Evolutionary conservation across 2,797 vertebrate genomes (phyloP).

Genomic region (Phalloptychus januarius): DNA sequence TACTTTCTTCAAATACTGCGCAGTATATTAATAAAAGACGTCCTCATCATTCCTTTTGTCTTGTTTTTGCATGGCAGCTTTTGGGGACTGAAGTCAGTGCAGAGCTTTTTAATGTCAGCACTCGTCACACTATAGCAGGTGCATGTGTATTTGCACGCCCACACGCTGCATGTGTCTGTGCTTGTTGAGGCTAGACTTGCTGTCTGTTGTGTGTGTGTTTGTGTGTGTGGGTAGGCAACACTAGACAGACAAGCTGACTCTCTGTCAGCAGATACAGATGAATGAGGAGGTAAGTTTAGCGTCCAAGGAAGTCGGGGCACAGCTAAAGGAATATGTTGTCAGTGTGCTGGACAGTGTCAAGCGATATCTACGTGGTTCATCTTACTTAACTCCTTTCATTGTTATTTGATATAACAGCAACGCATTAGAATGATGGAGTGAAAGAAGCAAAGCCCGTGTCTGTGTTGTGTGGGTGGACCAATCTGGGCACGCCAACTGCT

Average conservation of each 20-base stretch:
- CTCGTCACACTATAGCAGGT: constrained; percentile 60
- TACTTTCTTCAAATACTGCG: background rate
- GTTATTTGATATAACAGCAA: constrained; percentile 30
- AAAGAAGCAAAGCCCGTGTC: constrained; percentile 56
- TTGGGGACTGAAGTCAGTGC: constrained; percentile 50
- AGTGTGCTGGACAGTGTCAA: constrained; percentile 5
- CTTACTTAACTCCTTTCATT: constrained; percentile 20
- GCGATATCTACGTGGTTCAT: constrained; percentile 4
- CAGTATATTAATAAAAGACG: background rate
- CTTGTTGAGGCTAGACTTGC: constrained; percentile 54
- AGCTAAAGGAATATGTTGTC: constrained; percentile 30
- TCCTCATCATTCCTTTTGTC: background rate
- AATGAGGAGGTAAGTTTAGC: constrained; percentile 49
- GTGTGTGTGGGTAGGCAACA: constrained; percentile 1
- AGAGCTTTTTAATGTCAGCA: constrained; percentile 60
- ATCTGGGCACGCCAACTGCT: constrained; percentile 70
- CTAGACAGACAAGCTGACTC: constrained; percentile 43
- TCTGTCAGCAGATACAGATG: constrained; percentile 68
- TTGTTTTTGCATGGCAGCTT: constrained; percentile 57
- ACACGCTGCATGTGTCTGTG: constrained; percentile 45
- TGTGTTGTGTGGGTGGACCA: constrained; percentile 69
- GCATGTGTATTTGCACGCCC: constrained; percentile 36
- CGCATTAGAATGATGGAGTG: constrained; percentile 34
- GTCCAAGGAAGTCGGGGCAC: constrained; percentile 21
- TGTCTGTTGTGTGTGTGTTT: constrained; percentile 37